Evolutionary conservation across 2,797 vertebrate genomes (phyloP), one percentile per base, ranked within the genome.

Genomic region (Hirundo rustica): DNA sequence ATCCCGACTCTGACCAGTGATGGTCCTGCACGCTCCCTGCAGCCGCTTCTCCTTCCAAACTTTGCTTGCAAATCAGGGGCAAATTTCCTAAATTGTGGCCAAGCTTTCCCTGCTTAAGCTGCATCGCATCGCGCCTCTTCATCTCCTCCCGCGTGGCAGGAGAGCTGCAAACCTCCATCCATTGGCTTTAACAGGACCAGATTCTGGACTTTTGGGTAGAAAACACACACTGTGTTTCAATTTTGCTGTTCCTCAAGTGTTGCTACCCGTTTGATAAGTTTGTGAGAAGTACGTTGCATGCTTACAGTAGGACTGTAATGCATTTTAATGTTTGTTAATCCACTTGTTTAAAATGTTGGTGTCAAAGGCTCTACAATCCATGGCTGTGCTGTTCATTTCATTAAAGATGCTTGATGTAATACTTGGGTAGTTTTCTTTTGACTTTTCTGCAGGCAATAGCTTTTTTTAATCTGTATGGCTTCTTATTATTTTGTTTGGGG

Each of bases 401-500:
- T 96, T 97, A 96, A 97, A 97, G 95, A 96, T 96, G 96, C 97
- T 97, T 91, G 87, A 95, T 97, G 95, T 94, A 95, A 89, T 95
- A 71, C 95, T 90, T 90, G 91, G 87, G 86, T 96, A 84, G 93
- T 96, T 97, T 96, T 93, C 85, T 93, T 96, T 96, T 95, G 95
- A 86, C 75, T 95, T 95, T 93, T 75, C 97, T 77, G 42, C 95
- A 92, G 93, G 95, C 95, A 80, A 51, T 76, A 74, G 96, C 89
- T 96, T 97, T 96, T 96, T 96, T 93, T 96, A 96, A 96, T 95
- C 92, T 97, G 95, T 96, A 96, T 96, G 97, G 96, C 96, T 97
- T 96, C 95, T 96, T 92, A 88, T 92, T 53, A 92, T 88, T 89
- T 92, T 85, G 72, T 92, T 54, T 94, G 79, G 82, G 58, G 21